Evolutionary conservation across 2,113 vertebrate genomes (phyloP), one percentile per base, ranked within the genome.

Genomic region (Carassius auratus): DNA sequence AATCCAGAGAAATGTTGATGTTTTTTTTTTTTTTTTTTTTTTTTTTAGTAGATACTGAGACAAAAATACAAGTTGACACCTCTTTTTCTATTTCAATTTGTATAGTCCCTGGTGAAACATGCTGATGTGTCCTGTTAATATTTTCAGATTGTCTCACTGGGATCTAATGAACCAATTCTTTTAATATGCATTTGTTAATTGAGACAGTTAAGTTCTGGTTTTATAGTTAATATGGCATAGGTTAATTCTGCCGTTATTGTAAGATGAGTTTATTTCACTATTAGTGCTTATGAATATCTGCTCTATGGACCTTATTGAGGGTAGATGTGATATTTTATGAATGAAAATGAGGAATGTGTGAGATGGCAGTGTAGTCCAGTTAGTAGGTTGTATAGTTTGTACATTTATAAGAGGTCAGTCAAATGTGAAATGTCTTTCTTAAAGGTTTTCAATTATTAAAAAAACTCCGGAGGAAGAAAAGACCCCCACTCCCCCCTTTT

Each of bases 131-230:
- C 36, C 19, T 1, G 8, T 38, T 42, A 42, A 48, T 48, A 12
- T 48, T 23, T 48, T 42, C 5, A 21, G 8, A n/a, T 75, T 50
- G 19, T 71, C 36, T 42, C 36, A 42, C 68, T 50, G 38, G 12
- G n/a, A 21, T 74, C 71, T 48, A 74, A 74, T 48, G 71, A 50
- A 75, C 21, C 71, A 14, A 4, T 15, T 75, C 5, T 50, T 75
- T 75, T 75, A 75, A 75, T 75, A 75, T 50, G n/a, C 21, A 45
- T 75, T 48, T 75, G 68, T 42, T 71, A 36, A 71, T 71, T 71
- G 68, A 71, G 36, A 9, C 68, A 71, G 64, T 68, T 42, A 42
- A 12, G 36, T 12, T 42, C 9, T 42, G 26, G 42, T 48, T 26
- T 75, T 75, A 50, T 5, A 12, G 68, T 38, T 42, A 71, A 71